Conservation (phyloP, 2,888 invertebrate species). For the Pristionchus exspectatus region DNA sequence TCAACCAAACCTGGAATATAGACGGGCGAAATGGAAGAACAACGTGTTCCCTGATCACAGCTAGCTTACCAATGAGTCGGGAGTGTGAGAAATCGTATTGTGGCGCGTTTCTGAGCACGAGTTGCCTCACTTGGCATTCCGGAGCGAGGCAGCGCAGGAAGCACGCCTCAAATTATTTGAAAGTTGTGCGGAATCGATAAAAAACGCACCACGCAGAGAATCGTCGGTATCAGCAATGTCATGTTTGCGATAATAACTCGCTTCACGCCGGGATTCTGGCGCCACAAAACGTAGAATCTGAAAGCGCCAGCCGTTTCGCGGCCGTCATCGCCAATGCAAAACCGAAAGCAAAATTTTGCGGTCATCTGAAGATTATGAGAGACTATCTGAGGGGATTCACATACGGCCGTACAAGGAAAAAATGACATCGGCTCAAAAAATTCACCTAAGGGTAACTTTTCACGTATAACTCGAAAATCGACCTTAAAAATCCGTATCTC, state of each 20-base stretch:
- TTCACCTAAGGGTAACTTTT: too few relatives aligned
- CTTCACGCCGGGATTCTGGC: background rate
- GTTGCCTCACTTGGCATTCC: background rate
- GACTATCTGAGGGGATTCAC: too few relatives aligned
- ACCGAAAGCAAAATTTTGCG: conserved; percentile 32
- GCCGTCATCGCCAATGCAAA: too few relatives aligned
- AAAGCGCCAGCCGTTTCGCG: background rate
- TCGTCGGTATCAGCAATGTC: background rate
- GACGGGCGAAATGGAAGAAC: too few relatives aligned
- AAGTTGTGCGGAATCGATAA: background rate
- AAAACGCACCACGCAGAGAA: background rate
- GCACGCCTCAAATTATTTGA: background rate
- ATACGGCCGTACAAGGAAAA: too few relatives aligned
- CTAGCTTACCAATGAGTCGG: background rate
- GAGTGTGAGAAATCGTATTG: background rate
- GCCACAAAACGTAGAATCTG: background rate
- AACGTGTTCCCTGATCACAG: too few relatives aligned
- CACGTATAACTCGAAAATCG: too few relatives aligned
- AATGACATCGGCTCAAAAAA: too few relatives aligned
- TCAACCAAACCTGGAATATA: too few relatives aligned
- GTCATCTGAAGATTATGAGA: conserved; percentile 23
- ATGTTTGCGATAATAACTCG: background rate
- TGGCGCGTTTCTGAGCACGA: background rate
- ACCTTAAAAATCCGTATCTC: too few relatives aligned
- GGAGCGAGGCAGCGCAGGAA: background rate